Evolutionary conservation across 2,797 vertebrate genomes (phyloP).

Genomic region (Pogoniulus pusillus): DNA sequence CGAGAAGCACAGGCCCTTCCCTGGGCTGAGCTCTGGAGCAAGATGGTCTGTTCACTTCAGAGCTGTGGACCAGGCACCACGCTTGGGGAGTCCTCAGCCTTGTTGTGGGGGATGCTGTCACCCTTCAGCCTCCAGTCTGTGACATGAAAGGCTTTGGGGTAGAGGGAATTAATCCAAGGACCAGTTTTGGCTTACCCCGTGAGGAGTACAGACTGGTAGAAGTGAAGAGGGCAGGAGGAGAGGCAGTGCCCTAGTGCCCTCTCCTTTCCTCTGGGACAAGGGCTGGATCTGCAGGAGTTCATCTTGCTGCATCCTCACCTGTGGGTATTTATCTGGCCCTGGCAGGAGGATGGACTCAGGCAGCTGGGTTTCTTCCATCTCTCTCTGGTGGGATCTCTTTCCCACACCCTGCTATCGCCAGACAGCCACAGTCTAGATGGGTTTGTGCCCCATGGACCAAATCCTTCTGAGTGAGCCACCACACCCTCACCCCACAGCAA

Average conservation of each 20-base stretch:
- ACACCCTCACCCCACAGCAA: conserved; percentile 38
- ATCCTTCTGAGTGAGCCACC: background rate
- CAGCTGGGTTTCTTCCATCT: background rate
- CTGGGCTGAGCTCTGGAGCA: background rate
- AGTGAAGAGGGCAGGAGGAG: background rate
- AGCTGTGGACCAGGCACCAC: background rate
- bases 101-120: background rate
- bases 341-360: background rate
- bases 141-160: background rate
- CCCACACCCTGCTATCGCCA: background rate
- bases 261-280: background rate
- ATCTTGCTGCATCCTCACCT: background rate
- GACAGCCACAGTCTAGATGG: conserved; percentile 18
- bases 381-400: background rate
- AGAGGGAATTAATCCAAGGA: background rate
- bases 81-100: background rate
- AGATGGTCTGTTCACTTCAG: background rate
- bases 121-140: background rate
- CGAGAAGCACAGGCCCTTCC: background rate
- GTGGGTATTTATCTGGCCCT: background rate
- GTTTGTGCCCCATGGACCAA: background rate
- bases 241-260: background rate
- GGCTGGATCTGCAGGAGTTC: background rate
- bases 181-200: background rate
- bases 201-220: background rate